Base-by-base conservation (phyloP, 2,797 vertebrate genomes). In the Helarctos malayanus region DNA sequence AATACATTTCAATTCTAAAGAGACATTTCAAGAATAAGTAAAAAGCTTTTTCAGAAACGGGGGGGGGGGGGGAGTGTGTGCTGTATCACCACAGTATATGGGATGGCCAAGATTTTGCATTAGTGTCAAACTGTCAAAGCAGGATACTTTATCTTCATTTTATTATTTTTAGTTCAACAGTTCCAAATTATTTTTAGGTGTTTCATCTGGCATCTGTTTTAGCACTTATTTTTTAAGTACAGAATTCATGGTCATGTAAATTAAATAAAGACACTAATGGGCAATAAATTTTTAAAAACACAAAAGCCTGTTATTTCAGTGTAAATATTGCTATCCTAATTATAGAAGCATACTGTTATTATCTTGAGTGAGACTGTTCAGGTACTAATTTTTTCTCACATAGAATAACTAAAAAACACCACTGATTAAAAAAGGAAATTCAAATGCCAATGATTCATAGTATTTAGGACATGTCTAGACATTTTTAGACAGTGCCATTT, bases 401-500 rank as follows among this genome's bases (percentile, higher is more conserved):
- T 49, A 92, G 88, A 89, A 81, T 97, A 96, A 78, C 85, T 91
- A 2, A 93, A 68, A n/a, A 57, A 90, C 9, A 2, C 21, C 8
- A 1, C 3, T 78, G 75, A 86, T 92, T 82, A 69, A 90, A 97
- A 84, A 89, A 38, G 80, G 90, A 85, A 93, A 95, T 84, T 81
- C 19, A 84, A 97, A 97, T 91, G 81, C 27, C 91, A 90, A 5
- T 41, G 85, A 78, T 49, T 92, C 65, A 82, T 84, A 98, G 82
- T 83, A 93, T 93, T 98, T 95, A 90, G 18, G 93, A 76, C 78
- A 97, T 75, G 57, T 83, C 95, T 94, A 97, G 90, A 95, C 83
- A 96, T 94, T 89, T 91, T 96, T 89, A 97, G 61, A 87, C 21
- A 93, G 84, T 4, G 84, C 83, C 88, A 97, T 98, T 95, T 97